Conservation (phyloP, 2,113 vertebrate species). For the Crotalus horridus region DNA sequence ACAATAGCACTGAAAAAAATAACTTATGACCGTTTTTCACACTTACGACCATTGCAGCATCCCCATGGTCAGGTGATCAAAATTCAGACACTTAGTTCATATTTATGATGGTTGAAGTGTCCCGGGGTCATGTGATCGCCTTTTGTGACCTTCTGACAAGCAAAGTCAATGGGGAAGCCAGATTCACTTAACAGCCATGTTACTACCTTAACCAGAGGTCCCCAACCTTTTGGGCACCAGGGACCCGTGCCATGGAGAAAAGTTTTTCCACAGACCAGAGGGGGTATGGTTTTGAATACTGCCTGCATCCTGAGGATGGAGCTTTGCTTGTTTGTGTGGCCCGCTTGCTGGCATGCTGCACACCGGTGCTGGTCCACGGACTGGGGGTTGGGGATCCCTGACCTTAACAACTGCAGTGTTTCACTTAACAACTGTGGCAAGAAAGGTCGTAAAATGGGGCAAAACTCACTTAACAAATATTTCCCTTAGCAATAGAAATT, state of each 20-base stretch:
- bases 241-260: too few relatives aligned
- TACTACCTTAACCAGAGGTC: neutral
- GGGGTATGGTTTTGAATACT: too few relatives aligned
- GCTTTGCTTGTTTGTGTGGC: too few relatives aligned
- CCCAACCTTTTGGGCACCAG: too few relatives aligned
- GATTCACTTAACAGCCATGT: neutral
- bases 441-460: neutral
- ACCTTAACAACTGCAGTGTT: neutral
- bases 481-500: neutral
- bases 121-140: neutral
- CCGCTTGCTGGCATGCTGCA: too few relatives aligned
- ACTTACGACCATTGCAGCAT: neutral
- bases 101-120: too few relatives aligned
- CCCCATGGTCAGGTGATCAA: neutral
- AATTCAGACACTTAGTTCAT: neutral
- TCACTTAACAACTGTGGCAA: neutral
- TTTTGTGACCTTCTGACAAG: neutral
- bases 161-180: neutral
- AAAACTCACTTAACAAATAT: neutral
- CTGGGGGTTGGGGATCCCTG: too few relatives aligned
- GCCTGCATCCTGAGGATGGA: too few relatives aligned
- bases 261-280: too few relatives aligned
- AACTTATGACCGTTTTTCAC: neutral
- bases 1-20: neutral
- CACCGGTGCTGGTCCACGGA: too few relatives aligned